These are phyloP conservation scores for Otis tarda DNA, from an alignment of 2,113 vertebrate genomes.

Conservation along the genomic window DNA sequence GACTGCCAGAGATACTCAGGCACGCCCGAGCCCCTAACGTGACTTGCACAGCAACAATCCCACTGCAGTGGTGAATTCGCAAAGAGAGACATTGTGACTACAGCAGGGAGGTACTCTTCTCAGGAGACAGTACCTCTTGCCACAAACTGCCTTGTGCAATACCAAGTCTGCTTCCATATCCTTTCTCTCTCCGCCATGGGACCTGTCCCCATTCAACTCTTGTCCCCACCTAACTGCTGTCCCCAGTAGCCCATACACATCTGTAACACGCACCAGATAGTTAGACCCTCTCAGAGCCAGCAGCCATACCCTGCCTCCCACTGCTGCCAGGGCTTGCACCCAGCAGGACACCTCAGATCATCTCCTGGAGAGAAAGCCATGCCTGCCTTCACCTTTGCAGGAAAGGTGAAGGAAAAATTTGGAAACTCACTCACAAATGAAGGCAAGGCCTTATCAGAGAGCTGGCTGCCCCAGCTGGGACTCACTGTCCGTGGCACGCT, in stretches of 20 bases:
- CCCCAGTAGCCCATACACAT: not conserved
- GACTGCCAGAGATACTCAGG: accelerated
- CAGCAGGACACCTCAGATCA: not conserved
- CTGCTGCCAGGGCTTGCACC: too few relatives aligned
- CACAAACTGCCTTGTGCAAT: not conserved
- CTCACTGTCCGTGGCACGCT: not conserved
- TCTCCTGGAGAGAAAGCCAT: not conserved
- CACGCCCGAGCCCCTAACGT: not conserved
- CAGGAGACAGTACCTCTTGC: not conserved
- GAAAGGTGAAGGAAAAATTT: not conserved
- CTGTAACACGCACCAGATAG: not conserved
- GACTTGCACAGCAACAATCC: not conserved
- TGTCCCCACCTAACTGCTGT: too few relatives aligned
- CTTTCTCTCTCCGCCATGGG: not conserved
- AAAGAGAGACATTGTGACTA: not conserved
- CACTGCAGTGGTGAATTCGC: accelerated
- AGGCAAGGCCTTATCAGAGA: not conserved
- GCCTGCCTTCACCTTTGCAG: not conserved
- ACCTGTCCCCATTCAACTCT: not conserved
- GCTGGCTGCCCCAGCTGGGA: not conserved
- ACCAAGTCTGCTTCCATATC: not conserved
- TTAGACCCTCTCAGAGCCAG: not conserved
- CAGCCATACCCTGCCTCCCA: not conserved
- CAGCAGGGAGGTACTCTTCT: not conserved
- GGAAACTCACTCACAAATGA: not conserved